These are phyloP conservation scores for Diprion similis DNA, from an alignment of 1,140 invertebrate species.

Conservation along the genomic window DNA sequence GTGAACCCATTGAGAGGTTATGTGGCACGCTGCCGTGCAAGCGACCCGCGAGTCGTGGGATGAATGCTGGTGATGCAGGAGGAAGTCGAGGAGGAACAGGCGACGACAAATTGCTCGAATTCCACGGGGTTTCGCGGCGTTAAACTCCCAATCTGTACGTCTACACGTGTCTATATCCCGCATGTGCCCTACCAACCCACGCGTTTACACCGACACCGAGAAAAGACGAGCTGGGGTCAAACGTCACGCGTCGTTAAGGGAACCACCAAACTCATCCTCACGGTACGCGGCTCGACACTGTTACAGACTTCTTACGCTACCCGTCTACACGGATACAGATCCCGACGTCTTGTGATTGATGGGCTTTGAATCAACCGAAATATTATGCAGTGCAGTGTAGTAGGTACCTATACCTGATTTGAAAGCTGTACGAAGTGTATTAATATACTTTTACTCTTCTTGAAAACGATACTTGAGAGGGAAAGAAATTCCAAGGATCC, in stretches of 20 bases:
- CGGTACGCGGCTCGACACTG: not conserved
- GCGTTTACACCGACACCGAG: too few relatives aligned
- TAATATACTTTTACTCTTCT: too few relatives aligned
- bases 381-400: not conserved
- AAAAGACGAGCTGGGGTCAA: not conserved
- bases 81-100: not conserved
- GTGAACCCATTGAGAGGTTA: too few relatives aligned
- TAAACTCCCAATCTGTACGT: constrained; percentile 7
- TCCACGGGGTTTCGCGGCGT: constrained; percentile 25
- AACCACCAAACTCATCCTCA: not conserved
- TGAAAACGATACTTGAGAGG: too few relatives aligned
- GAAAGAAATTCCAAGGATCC: too few relatives aligned
- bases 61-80: not conserved
- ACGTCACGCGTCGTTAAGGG: constrained; percentile 15
- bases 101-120: constrained; percentile 43
- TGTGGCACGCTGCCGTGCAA: too few relatives aligned
- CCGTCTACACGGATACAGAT: too few relatives aligned
- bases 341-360: constrained; percentile 17
- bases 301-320: not conserved
- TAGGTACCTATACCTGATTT: too few relatives aligned
- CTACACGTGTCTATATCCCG: not conserved
- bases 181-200: too few relatives aligned
- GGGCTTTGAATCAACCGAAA: constrained; percentile 12
- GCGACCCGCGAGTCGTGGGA: too few relatives aligned
- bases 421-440: too few relatives aligned